A percentile compares a stretch with the other conserved stretches of the same genome.
Evolutionary conservation across 2,888 invertebrate genomes (phyloP).

Genomic region (Acleris emargana): DNA sequence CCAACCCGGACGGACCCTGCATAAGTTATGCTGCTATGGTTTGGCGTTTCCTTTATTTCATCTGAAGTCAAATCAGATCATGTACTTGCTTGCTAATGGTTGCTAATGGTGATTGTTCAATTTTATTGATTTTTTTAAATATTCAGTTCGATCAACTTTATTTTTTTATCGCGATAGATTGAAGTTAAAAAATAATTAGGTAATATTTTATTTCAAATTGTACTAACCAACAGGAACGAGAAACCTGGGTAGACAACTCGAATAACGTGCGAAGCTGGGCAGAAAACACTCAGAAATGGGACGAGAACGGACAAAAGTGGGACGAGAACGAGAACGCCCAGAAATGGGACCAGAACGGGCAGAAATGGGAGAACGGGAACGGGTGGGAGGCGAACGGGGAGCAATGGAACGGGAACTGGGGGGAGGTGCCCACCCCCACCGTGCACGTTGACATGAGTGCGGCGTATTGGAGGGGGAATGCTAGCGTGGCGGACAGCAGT

Average conservation of each 20-base stretch:
- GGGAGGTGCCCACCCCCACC: conserved; percentile 72
- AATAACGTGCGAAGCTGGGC: conserved; percentile 59
- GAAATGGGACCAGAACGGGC: conserved; percentile 37
- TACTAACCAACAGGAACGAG: conserved; percentile 52
- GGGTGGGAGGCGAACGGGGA: conserved; percentile 60
- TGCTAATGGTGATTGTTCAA: no score
- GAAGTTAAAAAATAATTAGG: no score
- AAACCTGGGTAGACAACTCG: conserved; percentile 68
- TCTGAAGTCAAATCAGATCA: no score
- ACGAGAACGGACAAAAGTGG: conserved; percentile 52
- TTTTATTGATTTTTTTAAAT: no score
- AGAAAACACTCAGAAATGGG: conserved; percentile 56
- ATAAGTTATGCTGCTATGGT: no score
- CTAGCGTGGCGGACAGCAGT: conserved; percentile 76
- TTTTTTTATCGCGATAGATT: no score
- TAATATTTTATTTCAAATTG: background rate
- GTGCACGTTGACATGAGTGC: conserved; percentile 75
- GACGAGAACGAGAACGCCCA: conserved; percentile 49
- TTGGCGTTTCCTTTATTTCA: no score
- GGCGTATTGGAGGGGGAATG: conserved; percentile 73
- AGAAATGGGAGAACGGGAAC: conserved; percentile 57
- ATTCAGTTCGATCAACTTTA: no score
- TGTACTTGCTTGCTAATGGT: no score
- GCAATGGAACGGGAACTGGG: conserved; percentile 71
- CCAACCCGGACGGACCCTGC: no score